Evolutionary conservation across 1,140 invertebrate species (phyloP).

Genomic region (Sminthurides bifidus): DNA sequence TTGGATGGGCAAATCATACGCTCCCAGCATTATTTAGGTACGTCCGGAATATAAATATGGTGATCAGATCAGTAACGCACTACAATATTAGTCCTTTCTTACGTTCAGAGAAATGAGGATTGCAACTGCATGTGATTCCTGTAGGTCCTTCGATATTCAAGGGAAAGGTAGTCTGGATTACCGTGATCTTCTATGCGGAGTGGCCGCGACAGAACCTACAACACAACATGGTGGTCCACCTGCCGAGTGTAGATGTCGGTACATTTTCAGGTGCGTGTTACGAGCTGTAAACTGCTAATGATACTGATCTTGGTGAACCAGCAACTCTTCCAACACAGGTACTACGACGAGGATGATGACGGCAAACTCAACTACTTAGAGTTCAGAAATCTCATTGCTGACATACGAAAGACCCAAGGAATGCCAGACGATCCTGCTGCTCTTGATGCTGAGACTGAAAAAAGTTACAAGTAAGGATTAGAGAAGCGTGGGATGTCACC

Average conservation of each 20-base stretch:
- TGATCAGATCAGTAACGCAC: neutral
- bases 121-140: neutral
- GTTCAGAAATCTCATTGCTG: slow-evolving; percentile 37
- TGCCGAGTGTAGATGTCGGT: slow-evolving; percentile 45
- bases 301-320: neutral
- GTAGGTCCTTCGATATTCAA: slow-evolving; percentile 40
- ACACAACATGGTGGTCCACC: slow-evolving; percentile 46
- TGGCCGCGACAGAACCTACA: slow-evolving; percentile 43
- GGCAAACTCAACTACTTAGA: slow-evolving; percentile 35
- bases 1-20: slow-evolving; percentile 33
- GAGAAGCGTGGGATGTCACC: neutral
- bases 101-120: neutral
- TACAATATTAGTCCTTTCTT: slow-evolving; percentile 1
- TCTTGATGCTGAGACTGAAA: slow-evolving; percentile 37
- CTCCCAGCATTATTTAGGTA: slow-evolving; percentile 36
- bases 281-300: too few relatives aligned
- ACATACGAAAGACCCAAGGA: slow-evolving; percentile 39
- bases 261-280: slow-evolving; percentile 40
- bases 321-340: slow-evolving; percentile 32
- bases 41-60: too few relatives aligned
- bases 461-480: slow-evolving; percentile 38
- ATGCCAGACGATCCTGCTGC: slow-evolving; percentile 35
- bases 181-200: slow-evolving; percentile 41
- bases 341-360: slow-evolving; percentile 41
- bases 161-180: slow-evolving; percentile 36